phyloP scores from a whole-genome alignment of 30 jellyfish, hydroid and myxozoan species.

The Clytia hemisphaerica region DNA sequence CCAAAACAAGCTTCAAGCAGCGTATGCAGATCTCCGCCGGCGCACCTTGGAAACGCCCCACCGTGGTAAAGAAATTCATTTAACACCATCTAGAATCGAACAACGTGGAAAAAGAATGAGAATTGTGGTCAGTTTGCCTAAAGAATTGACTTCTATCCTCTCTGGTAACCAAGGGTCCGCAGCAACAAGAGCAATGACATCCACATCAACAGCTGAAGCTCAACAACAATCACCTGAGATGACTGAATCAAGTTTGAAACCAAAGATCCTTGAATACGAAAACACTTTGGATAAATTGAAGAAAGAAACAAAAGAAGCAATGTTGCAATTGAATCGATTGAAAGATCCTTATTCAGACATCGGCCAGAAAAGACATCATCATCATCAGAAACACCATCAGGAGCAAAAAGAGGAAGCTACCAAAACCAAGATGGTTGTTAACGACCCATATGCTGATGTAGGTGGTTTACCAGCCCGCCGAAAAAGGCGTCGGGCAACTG shows the following conservation, averaged over 20 bases:
- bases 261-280: slow-evolving; percentile 20
- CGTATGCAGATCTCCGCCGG: slow-evolving; percentile 67
- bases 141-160: slow-evolving; percentile 6
- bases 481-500: slow-evolving; percentile 28
- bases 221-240: background rate
- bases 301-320: slow-evolving; percentile 30
- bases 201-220: background rate
- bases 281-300: background rate
- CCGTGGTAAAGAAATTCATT: slow-evolving; percentile 9
- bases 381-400: background rate
- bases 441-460: slow-evolving; percentile 44
- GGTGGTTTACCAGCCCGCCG: slow-evolving; percentile 52
- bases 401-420: slow-evolving; percentile 1
- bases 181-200: background rate
- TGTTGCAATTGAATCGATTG: slow-evolving; percentile 12
- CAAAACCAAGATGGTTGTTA: background rate
- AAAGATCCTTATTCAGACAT: slow-evolving; percentile 65
- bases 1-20: slow-evolving; percentile 39
- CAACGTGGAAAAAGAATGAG: slow-evolving; percentile 17
- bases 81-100: background rate
- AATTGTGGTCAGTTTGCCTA: slow-evolving; percentile 26
- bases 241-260: slow-evolving; percentile 18
- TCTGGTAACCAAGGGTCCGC: background rate
- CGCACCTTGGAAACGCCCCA: slow-evolving; percentile 24
- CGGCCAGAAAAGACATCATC: slow-evolving; percentile 27